Evolutionary conservation across 2,113 vertebrate species (phyloP), one percentile per base, ranked within the genome.

Genomic region (Corvus moneduloides): DNA sequence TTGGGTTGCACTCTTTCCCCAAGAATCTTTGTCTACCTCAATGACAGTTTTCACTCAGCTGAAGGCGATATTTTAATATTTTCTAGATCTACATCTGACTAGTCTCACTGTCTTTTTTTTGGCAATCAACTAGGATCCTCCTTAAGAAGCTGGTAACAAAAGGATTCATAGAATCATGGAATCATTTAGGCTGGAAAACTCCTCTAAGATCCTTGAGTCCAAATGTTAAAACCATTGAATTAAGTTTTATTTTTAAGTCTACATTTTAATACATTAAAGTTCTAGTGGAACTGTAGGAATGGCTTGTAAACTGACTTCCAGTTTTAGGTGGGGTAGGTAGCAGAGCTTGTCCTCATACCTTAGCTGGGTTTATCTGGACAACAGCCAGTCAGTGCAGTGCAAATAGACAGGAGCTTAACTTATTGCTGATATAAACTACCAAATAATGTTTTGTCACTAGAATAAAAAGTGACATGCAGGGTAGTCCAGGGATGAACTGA

Each of bases 391-490:
- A 85, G 6, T 10, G 30, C 30, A 59, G 8, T 28, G 23, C 39
- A 89, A 67, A 69, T 43, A 63, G 26, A 63, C 2, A 54, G 19
- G 61, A 95, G 54, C 48, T 43, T 90, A 69, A 92, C 24, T 92
- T 89, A 91, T 4, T 78, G 61, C 92, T 74, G 61, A 63, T 28
- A 87, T 68, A 75, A 94, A 63, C 52, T 63, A 91, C 18, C 39
- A 81, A 86, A 80, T 48, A 41, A 51, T 67, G 18, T 46, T 93
- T 74, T 89, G 39, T 39, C 39, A 74, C 52, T 41, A 73, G 39
- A 96, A 91, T 81, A 95, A 87, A 91, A 96, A 74, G 23, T 78
- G 84, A 89, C 72, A 81, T 24, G 61, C 16, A 84, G 39, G 18
- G 23, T 64, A 63, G 71, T 94, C 52, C 61, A 87, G 66, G 66